A percentile compares a stretch with the other conserved stretches of the same genome.
These are phyloP conservation scores for Ganaspis sp. DNA, from an alignment of 1,140 invertebrate genomes.

Conservation along the genomic window DNA sequence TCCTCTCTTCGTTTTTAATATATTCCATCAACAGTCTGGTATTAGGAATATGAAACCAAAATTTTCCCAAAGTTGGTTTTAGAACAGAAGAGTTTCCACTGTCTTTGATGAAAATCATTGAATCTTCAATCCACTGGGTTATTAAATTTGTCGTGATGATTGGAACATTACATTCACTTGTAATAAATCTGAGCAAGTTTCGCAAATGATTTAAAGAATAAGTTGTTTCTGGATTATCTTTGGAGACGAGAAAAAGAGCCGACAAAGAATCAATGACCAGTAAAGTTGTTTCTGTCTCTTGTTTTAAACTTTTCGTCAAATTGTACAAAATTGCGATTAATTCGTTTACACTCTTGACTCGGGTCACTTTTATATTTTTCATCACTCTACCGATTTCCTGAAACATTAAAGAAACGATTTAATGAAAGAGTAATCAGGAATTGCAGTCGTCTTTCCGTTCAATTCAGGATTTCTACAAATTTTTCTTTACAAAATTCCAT, in stretches of 20 bases:
- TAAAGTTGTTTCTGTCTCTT: slow-evolving; percentile 66
- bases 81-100: slow-evolving; percentile 38
- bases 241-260: slow-evolving; percentile 71
- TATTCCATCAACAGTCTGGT: slow-evolving; percentile 68
- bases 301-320: slow-evolving; percentile 63
- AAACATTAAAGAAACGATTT: slow-evolving; percentile 42
- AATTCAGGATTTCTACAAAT: no score
- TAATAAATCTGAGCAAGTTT: slow-evolving; percentile 76
- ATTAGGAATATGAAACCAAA: slow-evolving; percentile 70
- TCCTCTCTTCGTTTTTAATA: slow-evolving; percentile 54
- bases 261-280: slow-evolving; percentile 82
- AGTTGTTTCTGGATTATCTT: slow-evolving; percentile 56
- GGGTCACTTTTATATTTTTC: slow-evolving; percentile 61
- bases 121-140: slow-evolving; percentile 77
- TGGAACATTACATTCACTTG: slow-evolving; percentile 73
- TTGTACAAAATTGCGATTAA: slow-evolving; percentile 74
- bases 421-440: no score
- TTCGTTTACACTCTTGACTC: slow-evolving; percentile 69
- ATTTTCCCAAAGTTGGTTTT: slow-evolving; percentile 70
- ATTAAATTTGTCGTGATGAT: slow-evolving; percentile 80
- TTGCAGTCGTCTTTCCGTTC: no score
- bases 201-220: slow-evolving; percentile 77
- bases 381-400: slow-evolving; percentile 61
- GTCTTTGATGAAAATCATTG: slow-evolving; percentile 32
- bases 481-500: no score